Base-by-base conservation (phyloP, 2,113 vertebrate genomes). In the Neolamprologus fasciatus region DNA sequence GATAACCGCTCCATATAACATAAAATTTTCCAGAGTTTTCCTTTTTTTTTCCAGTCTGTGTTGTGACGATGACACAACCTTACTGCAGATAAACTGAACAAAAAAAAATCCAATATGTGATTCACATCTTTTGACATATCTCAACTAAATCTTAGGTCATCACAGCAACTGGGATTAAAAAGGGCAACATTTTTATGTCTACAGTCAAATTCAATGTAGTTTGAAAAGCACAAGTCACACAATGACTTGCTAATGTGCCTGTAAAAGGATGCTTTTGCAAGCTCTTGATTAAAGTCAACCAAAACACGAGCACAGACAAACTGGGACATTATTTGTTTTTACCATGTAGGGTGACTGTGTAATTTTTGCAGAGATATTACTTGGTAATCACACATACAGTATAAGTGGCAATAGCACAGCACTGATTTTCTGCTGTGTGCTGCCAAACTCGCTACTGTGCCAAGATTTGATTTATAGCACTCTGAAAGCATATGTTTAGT, bases 401-500 rank as follows among this genome's bases (percentile, higher is more conserved):
- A 54, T 14, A 81, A 71, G 61, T n/a, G 28, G 76, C 54, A 82
- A 90, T 80, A 79, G 57, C 31, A 12, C 42, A 7, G 31, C 54
- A 23, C 40, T 54, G 58, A 66, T 82, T 87, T 89, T 80, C 80
- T 86, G 31, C 71, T 85, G 45, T 81, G 66, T 45, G 86, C 26
- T 82, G 83, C 93, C 76, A 90, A 92, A 86, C 47, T 21, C 26
- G 21, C 85, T 71, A 82, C 86, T 13, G 42, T 86, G 92, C 91
- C 91, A 95, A 93, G 55, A 40, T 35, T 11, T 78, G 42, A 94
- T 89, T 85, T 91, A 61, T 26, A 85, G 73, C 68, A 86, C 40
- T 42, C 66, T 19, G 84, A 86, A 66, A 89, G 71, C 40, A 86
- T 85, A 33, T 85, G 71, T 71, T 89, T 86, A 66, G 26, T 76